A percentile compares a stretch with the other conserved stretches of the same genome.
These are phyloP conservation scores for Carcharodon carcharias DNA, from an alignment of 2,797 vertebrate species.

Conservation along the genomic window DNA sequence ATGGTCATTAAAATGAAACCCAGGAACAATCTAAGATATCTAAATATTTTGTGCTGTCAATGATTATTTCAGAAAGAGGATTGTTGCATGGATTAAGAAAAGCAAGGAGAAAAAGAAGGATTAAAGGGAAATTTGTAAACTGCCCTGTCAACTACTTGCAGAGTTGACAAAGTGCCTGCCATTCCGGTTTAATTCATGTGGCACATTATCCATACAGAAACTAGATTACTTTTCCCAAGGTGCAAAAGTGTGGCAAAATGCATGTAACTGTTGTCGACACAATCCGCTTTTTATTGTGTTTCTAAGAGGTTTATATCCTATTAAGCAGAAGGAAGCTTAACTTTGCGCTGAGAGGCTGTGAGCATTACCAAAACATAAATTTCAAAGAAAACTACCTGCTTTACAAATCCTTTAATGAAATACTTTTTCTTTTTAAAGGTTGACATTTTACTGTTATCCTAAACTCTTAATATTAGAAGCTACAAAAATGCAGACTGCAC, in stretches of 20 bases:
- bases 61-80: neutral
- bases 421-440: neutral
- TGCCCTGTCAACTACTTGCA: neutral
- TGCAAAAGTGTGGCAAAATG: neutral
- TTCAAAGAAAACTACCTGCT: no score
- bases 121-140: neutral
- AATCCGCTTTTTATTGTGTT: conserved; percentile 22
- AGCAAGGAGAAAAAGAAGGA: neutral
- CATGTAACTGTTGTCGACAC: neutral
- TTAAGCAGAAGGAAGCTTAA: neutral
- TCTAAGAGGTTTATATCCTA: neutral
- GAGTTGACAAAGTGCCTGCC: neutral
- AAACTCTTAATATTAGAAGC: neutral
- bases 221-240: neutral
- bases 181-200: neutral
- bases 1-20: neutral
- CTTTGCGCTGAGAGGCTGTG: neutral
- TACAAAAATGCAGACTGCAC: neutral
- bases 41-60: neutral
- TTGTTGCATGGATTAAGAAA: neutral
- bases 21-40: neutral
- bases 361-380: neutral
- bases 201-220: neutral
- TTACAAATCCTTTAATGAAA: neutral
- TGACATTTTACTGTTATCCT: neutral